A percentile compares a stretch with the other conserved stretches of the same genome.
phyloP scores from a whole-genome alignment of 1,140 invertebrate genomes.

The Drosophila athabasca region DNA sequence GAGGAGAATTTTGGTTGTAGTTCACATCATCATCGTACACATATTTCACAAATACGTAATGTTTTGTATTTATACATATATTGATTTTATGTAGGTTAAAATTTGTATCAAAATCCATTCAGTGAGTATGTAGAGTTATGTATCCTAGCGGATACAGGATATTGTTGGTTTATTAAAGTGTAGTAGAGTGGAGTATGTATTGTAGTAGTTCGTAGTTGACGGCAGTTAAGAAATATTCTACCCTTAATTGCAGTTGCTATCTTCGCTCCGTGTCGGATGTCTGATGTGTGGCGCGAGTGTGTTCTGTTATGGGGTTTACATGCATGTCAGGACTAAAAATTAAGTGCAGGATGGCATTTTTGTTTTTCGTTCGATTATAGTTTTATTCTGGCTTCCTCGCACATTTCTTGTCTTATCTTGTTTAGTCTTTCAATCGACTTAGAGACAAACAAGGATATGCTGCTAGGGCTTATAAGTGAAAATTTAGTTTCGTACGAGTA shows the following conservation, averaged over 20 bases:
- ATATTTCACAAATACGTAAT: too few species aligned
- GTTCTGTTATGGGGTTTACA: slow-evolving; percentile 34
- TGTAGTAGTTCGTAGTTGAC: slow-evolving; percentile 40
- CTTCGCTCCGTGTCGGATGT: slow-evolving; percentile 18
- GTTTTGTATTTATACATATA: slow-evolving; percentile 8
- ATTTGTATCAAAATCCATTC: slow-evolving; percentile 70
- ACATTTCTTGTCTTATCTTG: slow-evolving; percentile 39
- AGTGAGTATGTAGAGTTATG: slow-evolving; percentile 25
- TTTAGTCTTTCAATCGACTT: slow-evolving; percentile 40
- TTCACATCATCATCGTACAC: neutral
- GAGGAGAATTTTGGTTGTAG: slow-evolving; percentile 26
- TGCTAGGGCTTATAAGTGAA: slow-evolving; percentile 53
- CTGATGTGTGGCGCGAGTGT: slow-evolving; percentile 4
- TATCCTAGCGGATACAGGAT: slow-evolving; percentile 14
- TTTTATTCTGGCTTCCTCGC: slow-evolving; percentile 4
- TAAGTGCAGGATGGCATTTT: slow-evolving; percentile 61
- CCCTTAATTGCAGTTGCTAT: slow-evolving; percentile 38
- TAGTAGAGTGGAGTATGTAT: slow-evolving; percentile 14
- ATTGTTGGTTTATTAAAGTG: neutral
- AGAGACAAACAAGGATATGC: slow-evolving; percentile 46
- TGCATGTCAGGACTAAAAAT: slow-evolving; percentile 68
- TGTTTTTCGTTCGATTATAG: slow-evolving; percentile 7
- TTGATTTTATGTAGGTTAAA: slow-evolving; percentile 55
- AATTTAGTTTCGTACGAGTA: slow-evolving; percentile 16
- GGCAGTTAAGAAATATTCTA: slow-evolving; percentile 48